phyloP scores from a whole-genome alignment of 37 sponge, comb jelly and placozoan genomes.

The Axinella damicornis region DNA sequence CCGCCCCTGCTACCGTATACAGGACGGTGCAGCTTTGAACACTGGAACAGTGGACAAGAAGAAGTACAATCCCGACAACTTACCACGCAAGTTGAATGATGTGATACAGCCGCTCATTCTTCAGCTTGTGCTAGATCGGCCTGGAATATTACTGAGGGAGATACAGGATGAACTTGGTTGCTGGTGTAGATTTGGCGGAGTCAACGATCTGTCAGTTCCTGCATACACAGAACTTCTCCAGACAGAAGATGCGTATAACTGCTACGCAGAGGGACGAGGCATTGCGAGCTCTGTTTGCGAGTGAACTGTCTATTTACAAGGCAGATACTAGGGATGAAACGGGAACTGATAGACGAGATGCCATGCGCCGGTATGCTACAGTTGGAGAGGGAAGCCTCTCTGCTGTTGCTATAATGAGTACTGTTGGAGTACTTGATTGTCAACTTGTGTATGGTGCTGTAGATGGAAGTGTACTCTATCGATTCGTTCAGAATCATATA shows the following conservation, averaged over 20 bases:
- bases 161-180: background rate
- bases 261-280: background rate
- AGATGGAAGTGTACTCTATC: no score
- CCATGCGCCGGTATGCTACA: background rate
- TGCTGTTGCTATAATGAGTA: no score
- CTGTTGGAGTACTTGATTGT: no score
- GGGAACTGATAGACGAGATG: background rate
- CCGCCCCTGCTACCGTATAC: no score
- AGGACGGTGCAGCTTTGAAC: background rate
- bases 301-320: background rate
- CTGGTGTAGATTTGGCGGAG: background rate
- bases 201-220: background rate
- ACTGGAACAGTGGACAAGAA: slow-evolving; percentile 3
- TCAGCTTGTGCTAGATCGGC: background rate
- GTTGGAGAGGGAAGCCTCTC: background rate
- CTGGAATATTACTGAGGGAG: background rate
- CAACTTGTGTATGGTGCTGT: no score
- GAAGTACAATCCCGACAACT: background rate
- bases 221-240: background rate
- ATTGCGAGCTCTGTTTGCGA: background rate
- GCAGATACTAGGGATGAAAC: background rate
- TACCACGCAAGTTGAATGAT: background rate
- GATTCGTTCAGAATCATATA: no score
- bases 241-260: slow-evolving; percentile 4
- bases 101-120: background rate